These are phyloP conservation scores for Siderastrea siderea DNA, from an alignment of 92 coral and sea anemone species.

Conservation along the genomic window DNA sequence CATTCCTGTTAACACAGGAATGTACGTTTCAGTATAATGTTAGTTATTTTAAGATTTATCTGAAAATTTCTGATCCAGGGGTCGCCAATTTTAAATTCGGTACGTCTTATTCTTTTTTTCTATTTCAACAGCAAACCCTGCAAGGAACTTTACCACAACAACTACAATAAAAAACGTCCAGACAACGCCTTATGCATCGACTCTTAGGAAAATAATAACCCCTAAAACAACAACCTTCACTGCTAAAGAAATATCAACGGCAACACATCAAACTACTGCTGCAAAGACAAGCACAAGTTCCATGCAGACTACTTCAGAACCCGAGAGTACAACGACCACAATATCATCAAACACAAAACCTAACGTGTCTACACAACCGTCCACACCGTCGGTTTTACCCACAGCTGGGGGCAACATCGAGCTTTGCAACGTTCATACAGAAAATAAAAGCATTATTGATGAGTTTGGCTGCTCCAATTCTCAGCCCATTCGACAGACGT, in stretches of 20 bases:
- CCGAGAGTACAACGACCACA: neutral
- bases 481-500: slow-evolving; percentile 63
- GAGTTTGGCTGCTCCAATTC: slow-evolving; percentile 48
- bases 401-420: neutral
- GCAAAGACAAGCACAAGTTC: neutral
- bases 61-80: neutral
- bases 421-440: slow-evolving; percentile 45
- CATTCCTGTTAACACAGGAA: neutral
- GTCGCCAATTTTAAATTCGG: neutral
- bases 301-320: neutral
- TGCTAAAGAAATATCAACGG: neutral
- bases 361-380: neutral
- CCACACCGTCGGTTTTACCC: neutral
- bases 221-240: neutral
- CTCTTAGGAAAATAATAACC: neutral
- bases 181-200: neutral
- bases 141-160: neutral
- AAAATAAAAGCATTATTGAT: slow-evolving; percentile 45
- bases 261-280: neutral
- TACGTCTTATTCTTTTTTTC: neutral
- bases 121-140: slow-evolving; percentile 28
- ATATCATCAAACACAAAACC: neutral
- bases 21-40: neutral
- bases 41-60: neutral
- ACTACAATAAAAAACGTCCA: slow-evolving; percentile 4